Conservation (phyloP, 2,888 invertebrate species). For the Liposcelis brunnea region DNA sequence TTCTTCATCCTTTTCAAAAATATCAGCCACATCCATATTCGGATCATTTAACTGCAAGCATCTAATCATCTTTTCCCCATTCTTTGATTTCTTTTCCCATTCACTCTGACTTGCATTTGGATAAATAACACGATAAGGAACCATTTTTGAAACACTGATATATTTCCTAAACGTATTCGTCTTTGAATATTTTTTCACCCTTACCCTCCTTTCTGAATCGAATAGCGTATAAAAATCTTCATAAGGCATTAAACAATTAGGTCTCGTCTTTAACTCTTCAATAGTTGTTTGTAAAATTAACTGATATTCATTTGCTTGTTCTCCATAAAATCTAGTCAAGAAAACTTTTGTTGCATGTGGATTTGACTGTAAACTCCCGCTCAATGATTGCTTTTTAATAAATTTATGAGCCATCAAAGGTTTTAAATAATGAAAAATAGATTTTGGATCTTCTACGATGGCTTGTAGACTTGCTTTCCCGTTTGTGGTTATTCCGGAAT, state of each 20-base stretch:
- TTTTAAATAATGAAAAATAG: slow-evolving; percentile 44
- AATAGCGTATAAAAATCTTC: slow-evolving; percentile 31
- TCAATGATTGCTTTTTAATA: slow-evolving; percentile 40
- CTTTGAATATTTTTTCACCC: no score
- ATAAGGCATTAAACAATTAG: slow-evolving; percentile 34
- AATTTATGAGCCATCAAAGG: slow-evolving; percentile 37
- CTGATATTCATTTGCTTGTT: slow-evolving; percentile 33
- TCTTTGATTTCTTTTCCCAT: slow-evolving; percentile 31
- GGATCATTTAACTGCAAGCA: slow-evolving; percentile 39
- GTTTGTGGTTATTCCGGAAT: slow-evolving; percentile 49
- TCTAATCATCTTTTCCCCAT: slow-evolving; percentile 32
- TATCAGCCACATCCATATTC: slow-evolving; percentile 31
- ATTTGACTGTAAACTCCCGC: slow-evolving; percentile 26
- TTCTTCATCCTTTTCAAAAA: slow-evolving; percentile 23
- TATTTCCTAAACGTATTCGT: no score
- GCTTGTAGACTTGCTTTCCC: slow-evolving; percentile 39
- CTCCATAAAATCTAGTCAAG: slow-evolving; percentile 41
- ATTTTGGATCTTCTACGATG: slow-evolving; percentile 39
- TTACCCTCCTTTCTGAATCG: slow-evolving; percentile 26
- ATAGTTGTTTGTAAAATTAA: slow-evolving; percentile 36
- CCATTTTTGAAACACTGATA: slow-evolving; percentile 24
- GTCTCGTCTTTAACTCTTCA: slow-evolving; percentile 33
- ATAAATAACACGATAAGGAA: slow-evolving; percentile 37
- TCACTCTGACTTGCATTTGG: slow-evolving; percentile 35
- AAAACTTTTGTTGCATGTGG: slow-evolving; percentile 26